These are phyloP conservation scores for Philereme transversata DNA, from an alignment of 2,888 invertebrate species.

Conservation along the genomic window DNA sequence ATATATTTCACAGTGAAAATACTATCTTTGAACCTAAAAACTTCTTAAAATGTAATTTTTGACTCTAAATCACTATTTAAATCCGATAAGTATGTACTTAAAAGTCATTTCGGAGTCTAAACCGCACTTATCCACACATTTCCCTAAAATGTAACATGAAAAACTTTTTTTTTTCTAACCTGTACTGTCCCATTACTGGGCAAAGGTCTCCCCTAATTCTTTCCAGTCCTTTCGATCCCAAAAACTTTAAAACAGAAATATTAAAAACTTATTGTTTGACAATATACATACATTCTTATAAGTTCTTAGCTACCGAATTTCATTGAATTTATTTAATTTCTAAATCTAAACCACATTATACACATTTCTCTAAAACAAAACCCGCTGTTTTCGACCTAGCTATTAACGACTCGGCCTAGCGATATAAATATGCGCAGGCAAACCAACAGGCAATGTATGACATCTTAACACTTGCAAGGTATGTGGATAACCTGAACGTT, in stretches of 20 bases:
- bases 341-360: not conserved
- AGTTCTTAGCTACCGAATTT: too few relatives aligned
- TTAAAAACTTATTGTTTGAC: too few relatives aligned
- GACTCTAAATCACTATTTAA: not conserved
- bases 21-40: not conserved
- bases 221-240: too few relatives aligned
- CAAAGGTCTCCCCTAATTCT: too few relatives aligned
- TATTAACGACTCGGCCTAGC: slow-evolving; percentile 11
- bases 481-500: slow-evolving; percentile 46
- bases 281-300: too few relatives aligned
- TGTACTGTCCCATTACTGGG: too few relatives aligned
- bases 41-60: not conserved
- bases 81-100: not conserved
- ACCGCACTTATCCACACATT: not conserved
- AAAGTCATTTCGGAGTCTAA: not conserved
- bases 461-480: slow-evolving; percentile 51
- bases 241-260: too few relatives aligned
- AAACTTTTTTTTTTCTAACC: too few relatives aligned
- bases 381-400: slow-evolving; percentile 27
- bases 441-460: slow-evolving; percentile 57
- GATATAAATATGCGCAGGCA: slow-evolving; percentile 28
- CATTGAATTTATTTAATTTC: not conserved
- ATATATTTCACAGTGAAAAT: not conserved
- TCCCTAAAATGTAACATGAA: too few relatives aligned
- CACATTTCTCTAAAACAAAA: not conserved